Base-by-base conservation (phyloP, 2,797 vertebrate genomes). In the Botia kubotai region DNA sequence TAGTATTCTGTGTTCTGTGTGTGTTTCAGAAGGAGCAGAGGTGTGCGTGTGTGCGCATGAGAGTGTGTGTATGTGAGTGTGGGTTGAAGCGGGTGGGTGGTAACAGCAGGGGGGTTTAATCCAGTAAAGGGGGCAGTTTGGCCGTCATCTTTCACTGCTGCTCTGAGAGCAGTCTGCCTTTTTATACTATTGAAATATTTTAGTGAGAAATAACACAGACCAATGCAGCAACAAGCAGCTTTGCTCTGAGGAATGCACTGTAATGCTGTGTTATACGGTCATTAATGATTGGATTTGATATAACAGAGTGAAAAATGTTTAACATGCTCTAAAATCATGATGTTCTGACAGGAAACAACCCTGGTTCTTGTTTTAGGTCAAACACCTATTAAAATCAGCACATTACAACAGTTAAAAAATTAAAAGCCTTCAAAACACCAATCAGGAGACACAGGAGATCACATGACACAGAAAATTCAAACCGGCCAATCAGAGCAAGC, bases 161-260 rank as follows among this genome's bases (percentile, higher is more conserved):
- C 55, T 83, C 89, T 92, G 90, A 91, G 88, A 93, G 92, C 91
- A 94, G 92, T 93, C 89, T 86, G 89, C 88, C 92, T 92, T 93
- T 92, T 33, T 0, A 33, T 33, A 5, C 89, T 26, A 7, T 19
- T 16, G 55, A 67, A 68, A 14, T 67, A 29, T 53, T n/a, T 46
- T n/a, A 67, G 19, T 71, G n/a, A 74, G 39, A 55, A 13, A 39
- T 12, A 10, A 12, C 55, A 46, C 60, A 21, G 90, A 82, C 7
- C 1, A 48, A 48, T 48, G 7, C 46, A 10, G 46, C 33, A 33
- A 33, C 33, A 3, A 33, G 33, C 60, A 65, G 26, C 50, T 63
- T 4, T n/a, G 16, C 71, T 46, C 14, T 55, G 52, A n/a, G 33
- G 2, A 33, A 3, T 33, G 33, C 33, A 33, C 33, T 33, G 33